Evolutionary conservation across 2,113 vertebrate genomes (phyloP).

Genomic region (Ceuthmochares aereus): DNA sequence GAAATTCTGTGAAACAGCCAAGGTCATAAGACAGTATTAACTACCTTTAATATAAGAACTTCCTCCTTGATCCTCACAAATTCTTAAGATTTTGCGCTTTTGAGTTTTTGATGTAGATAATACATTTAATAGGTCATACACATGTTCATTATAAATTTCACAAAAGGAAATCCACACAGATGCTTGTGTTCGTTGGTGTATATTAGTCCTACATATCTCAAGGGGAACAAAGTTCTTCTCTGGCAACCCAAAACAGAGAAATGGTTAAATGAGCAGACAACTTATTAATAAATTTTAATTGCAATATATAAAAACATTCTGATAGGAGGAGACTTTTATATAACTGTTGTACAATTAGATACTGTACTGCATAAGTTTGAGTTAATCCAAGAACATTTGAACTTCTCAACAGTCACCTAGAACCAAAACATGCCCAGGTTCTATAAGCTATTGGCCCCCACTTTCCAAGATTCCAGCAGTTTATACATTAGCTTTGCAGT

Average conservation of each 20-base stretch:
- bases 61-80: slow-evolving; percentile 87
- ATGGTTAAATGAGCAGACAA: not conserved
- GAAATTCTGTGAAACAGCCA: not conserved
- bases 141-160: slow-evolving; percentile 91
- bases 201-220: not conserved
- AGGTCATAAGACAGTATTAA: not conserved
- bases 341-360: not conserved
- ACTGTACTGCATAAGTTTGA: not conserved
- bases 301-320: not conserved
- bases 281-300: not conserved
- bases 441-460: not conserved
- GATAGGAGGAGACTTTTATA: not conserved
- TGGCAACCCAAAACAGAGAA: slow-evolving; percentile 13
- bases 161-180: slow-evolving; percentile 89
- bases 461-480: not conserved
- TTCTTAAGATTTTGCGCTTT: slow-evolving; percentile 80
- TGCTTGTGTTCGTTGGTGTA: slow-evolving; percentile 59
- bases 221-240: not conserved
- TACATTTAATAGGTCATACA: slow-evolving; percentile 84
- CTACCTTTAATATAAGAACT: slow-evolving; percentile 88
- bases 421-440: not conserved
- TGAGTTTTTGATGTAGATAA: slow-evolving; percentile 73
- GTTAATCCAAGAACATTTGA: not conserved
- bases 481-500: not conserved
- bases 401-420: not conserved